Conservation (phyloP, 2,797 vertebrate genomes). For the Sebastes matsubarae region DNA sequence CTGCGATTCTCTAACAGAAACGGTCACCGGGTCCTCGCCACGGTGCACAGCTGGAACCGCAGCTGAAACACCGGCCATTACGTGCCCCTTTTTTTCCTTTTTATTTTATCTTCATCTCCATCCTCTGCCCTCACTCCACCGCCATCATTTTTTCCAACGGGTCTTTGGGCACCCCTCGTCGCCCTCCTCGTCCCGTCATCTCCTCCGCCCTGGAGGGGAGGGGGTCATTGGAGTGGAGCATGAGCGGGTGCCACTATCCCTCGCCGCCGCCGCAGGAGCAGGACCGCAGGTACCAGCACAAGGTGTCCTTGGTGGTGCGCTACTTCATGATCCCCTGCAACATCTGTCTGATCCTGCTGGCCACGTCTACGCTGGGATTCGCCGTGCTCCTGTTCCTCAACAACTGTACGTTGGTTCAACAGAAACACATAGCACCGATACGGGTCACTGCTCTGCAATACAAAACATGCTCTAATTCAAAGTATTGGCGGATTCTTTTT, state of each 20-base stretch:
- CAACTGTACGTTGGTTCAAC: slow-evolving; percentile 89
- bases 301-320: slow-evolving; percentile 95
- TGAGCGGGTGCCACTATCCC: slow-evolving; percentile 89
- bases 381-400: slow-evolving; percentile 97
- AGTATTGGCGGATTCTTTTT: not conserved
- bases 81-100: slow-evolving; percentile 9
- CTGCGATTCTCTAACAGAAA: slow-evolving; percentile 68
- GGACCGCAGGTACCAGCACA: slow-evolving; percentile 91
- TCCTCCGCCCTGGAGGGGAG: slow-evolving; percentile 74
- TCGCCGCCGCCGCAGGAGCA: slow-evolving; percentile 84
- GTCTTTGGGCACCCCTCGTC: slow-evolving; percentile 72
- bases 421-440: not conserved
- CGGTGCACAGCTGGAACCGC: slow-evolving; percentile 67
- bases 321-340: slow-evolving; percentile 99
- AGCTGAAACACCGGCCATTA: slow-evolving; percentile 64
- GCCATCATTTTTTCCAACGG: slow-evolving; percentile 77
- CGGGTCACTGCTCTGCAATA: not conserved
- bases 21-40: slow-evolving; percentile 32
- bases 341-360: slow-evolving; percentile 97
- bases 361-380: slow-evolving; percentile 92
- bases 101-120: slow-evolving; percentile 36
- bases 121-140: slow-evolving; percentile 36
- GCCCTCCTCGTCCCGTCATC: slow-evolving; percentile 67
- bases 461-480: not conserved
- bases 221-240: slow-evolving; percentile 82